Conservation (phyloP, 2,888 invertebrate species). For the Tenthredo mesomela region DNA sequence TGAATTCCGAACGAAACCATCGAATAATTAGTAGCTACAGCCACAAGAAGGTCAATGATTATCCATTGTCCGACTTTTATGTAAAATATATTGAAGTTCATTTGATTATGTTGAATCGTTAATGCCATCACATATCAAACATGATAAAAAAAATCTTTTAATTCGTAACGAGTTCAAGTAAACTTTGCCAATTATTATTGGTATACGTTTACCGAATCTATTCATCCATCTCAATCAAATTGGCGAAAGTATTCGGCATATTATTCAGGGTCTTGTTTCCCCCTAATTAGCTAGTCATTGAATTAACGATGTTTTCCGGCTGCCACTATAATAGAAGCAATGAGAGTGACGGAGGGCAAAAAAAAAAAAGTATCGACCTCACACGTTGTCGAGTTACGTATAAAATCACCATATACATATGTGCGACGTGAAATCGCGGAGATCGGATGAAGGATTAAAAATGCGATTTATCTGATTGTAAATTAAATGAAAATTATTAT, state of each 20-base stretch:
- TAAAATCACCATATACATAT: neutral
- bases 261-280: neutral
- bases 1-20: neutral
- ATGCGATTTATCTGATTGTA: neutral
- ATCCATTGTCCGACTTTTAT: neutral
- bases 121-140: neutral
- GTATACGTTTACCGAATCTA: neutral
- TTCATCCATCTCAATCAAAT: neutral
- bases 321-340: neutral
- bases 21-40: neutral
- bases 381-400: neutral
- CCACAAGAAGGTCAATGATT: slow-evolving; percentile 3
- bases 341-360: neutral
- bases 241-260: neutral
- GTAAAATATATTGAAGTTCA: neutral
- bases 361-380: neutral
- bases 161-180: neutral
- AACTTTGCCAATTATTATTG: neutral
- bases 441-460: neutral
- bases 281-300: neutral
- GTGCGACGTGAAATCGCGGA: neutral
- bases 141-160: neutral
- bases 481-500: neutral
- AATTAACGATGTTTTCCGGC: neutral
- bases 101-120: neutral